phyloP scores from a whole-genome alignment of 1,140 invertebrate species.

The Armadillidium nasatum region DNA sequence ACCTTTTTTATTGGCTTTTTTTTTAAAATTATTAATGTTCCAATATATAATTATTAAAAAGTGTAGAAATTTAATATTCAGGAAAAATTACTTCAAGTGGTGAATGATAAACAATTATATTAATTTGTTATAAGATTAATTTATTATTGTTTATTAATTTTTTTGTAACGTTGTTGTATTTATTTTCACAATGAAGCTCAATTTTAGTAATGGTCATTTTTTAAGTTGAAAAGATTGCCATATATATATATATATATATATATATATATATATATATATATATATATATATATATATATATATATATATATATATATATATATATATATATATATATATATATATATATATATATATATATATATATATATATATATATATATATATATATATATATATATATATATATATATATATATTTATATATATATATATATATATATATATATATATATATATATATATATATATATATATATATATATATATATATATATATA shows the following conservation, averaged over 20 bases:
- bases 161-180: too few relatives aligned
- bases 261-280: background rate
- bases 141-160: too few relatives aligned
- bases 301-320: background rate
- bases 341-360: background rate
- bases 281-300: background rate
- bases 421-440: background rate
- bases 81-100: too few relatives aligned
- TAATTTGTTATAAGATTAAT: too few relatives aligned
- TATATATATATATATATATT: background rate
- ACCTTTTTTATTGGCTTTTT: too few relatives aligned
- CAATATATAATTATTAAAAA: too few relatives aligned
- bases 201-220: too few relatives aligned
- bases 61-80: too few relatives aligned
- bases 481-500: constrained; percentile 15
- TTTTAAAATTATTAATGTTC: too few relatives aligned
- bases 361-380: background rate
- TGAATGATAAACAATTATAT: too few relatives aligned
- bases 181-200: too few relatives aligned
- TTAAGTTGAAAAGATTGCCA: too few relatives aligned
- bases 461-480: constrained; percentile 14
- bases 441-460: constrained; percentile 3
- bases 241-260: background rate
- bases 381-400: background rate
- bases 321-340: background rate